Base-by-base conservation (phyloP, 2,797 vertebrate genomes). In the Streptopelia turtur region DNA sequence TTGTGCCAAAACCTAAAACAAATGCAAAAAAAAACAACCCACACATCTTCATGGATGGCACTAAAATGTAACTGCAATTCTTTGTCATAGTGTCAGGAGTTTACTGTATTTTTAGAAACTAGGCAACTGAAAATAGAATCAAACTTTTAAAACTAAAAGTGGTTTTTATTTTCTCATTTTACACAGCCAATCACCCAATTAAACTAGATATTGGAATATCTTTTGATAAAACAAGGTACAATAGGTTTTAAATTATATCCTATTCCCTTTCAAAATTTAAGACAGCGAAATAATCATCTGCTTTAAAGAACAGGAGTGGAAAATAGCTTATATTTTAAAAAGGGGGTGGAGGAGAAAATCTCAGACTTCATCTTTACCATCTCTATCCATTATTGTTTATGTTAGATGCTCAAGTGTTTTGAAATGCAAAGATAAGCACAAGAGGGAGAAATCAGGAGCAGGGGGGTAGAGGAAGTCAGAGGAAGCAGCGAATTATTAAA, bases 61-160 rank as follows among this genome's bases (percentile, higher is more conserved):
- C 66, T 80, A 92, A 89, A 89, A 91, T 35, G 7, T 60, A 83
- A 77, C 39, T 66, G 52, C n/a, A 91, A 85, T 77, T 91, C 82
- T 93, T 74, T 70, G 33, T 33, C 81, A 84, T 64, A 76, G 20
- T 61, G 33, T 50, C 59, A 87, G 59, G 47, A 60, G 4, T 77
- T 84, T 39, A 21, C n/a, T 56, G 21, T 57, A 68, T 71, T 88
- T 93, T 93, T 75, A 88, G 80, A 80, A 93, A 64, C 16, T 27
- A 76, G 43, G 23, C 39, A 87, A 56, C 7, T 35, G 89, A 70
- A 92, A 83, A 77, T 77, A 84, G 71, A 76, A 69, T 39, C 22
- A 35, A 17, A 72, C 27, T 65, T 91, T 81, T 60, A 21, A 68
- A 77, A 74, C 22, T 87, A 52, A 75, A 85, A 47, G n/a, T 4